Evolutionary conservation across 64 coral and sea anemone genomes (phyloP).

Genomic region (Cladopsammia gracilis): DNA sequence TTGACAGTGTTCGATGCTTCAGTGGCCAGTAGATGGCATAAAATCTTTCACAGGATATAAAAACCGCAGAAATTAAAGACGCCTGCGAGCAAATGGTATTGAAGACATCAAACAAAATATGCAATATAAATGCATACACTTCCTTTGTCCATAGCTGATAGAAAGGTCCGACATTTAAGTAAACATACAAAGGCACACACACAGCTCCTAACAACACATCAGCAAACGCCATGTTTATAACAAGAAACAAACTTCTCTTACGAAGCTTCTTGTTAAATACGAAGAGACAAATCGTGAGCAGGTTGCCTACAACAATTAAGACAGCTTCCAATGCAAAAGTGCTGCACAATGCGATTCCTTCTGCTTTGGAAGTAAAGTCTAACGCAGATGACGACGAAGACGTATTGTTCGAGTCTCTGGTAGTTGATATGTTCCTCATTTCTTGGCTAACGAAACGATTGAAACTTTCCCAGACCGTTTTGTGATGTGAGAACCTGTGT

Average conservation of each 20-base stretch:
- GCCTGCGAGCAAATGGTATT: background rate
- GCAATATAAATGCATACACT: background rate
- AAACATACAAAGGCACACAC: background rate
- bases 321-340: background rate
- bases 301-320: background rate
- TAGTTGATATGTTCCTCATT: background rate
- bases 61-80: background rate
- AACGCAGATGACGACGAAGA: background rate
- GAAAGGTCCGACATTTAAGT: background rate
- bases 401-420: background rate
- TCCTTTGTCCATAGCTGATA: background rate
- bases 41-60: conserved; percentile 10
- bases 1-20: background rate
- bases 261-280: background rate
- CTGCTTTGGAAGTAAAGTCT: too few relatives aligned
- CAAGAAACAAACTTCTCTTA: background rate
- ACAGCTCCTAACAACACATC: background rate
- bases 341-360: background rate
- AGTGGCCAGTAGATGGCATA: background rate
- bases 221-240: background rate
- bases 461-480: too few relatives aligned
- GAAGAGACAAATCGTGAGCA: background rate
- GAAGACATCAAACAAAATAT: background rate
- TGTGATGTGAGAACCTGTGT: too few relatives aligned
- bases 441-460: background rate